Conservation (phyloP, 2,113 vertebrate genomes). For the Periophthalmodon schlosseri region DNA sequence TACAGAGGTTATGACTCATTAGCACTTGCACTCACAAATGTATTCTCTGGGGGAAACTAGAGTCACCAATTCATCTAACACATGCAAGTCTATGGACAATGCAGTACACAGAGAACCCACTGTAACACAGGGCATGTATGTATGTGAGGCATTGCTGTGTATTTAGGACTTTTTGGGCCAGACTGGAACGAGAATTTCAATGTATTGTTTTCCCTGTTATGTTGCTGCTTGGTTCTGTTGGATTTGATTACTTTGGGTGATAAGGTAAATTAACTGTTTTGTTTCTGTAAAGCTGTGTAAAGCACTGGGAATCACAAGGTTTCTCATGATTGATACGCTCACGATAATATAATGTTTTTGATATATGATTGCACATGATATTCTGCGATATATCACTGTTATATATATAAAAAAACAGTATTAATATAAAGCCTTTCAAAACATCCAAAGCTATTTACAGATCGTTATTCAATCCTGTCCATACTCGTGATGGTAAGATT, state of each 20-base stretch:
- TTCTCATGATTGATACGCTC: no score
- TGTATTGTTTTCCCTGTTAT: no score
- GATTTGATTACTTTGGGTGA: not conserved
- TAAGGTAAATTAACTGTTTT: not conserved
- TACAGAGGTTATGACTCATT: not conserved
- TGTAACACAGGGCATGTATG: not conserved
- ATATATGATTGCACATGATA: no score
- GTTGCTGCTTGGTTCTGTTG: not conserved
- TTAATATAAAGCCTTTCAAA: no score
- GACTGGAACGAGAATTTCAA: no score
- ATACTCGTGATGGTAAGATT: no score
- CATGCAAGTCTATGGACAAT: not conserved
- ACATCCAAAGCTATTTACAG: no score
- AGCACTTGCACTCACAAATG: not conserved
- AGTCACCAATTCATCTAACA: not conserved
- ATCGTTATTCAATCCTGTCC: no score
- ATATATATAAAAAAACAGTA: no score
- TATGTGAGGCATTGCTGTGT: not conserved
- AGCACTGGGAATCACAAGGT: not conserved
- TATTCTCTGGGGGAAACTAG: not conserved
- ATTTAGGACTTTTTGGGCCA: not conserved
- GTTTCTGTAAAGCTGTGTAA: not conserved
- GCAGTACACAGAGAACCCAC: no score
- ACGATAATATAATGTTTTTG: no score
- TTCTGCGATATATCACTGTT: no score